These are phyloP conservation scores for Orius insidiosus DNA, from an alignment of 1,140 invertebrate species.

Conservation along the genomic window DNA sequence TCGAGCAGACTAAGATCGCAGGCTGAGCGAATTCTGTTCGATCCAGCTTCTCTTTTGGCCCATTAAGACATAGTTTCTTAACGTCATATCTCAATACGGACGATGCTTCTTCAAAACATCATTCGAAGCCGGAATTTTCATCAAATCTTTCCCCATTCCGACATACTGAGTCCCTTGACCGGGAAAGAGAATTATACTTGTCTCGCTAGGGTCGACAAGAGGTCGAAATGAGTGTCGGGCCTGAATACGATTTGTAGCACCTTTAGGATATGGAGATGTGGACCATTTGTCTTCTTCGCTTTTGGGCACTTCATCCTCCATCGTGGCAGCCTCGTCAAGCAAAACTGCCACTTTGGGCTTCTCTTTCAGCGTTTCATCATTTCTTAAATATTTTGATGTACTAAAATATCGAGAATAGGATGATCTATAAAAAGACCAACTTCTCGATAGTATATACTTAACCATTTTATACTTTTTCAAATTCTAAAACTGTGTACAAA, in stretches of 20 bases:
- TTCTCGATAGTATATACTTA: too few relatives aligned
- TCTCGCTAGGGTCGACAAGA: constrained; percentile 42
- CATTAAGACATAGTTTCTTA: constrained; percentile 62
- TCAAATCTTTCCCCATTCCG: constrained; percentile 65
- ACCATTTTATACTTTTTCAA: too few relatives aligned
- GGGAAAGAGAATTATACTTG: constrained; percentile 71
- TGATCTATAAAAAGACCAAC: too few relatives aligned
- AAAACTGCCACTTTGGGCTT: constrained; percentile 25
- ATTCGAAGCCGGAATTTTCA: constrained; percentile 55
- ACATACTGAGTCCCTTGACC: constrained; percentile 82
- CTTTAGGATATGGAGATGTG: constrained; percentile 40
- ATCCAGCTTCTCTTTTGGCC: constrained; percentile 64
- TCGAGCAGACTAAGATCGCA: constrained; percentile 70
- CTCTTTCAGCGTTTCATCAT: not conserved
- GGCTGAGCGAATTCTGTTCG: constrained; percentile 72
- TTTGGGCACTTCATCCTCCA: constrained; percentile 27
- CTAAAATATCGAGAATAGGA: too few relatives aligned
- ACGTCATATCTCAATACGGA: constrained; percentile 76
- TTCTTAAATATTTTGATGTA: too few relatives aligned
- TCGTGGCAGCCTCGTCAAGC: constrained; percentile 37
- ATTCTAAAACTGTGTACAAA: too few relatives aligned
- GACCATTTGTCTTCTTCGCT: constrained; percentile 35
- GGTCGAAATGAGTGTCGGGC: constrained; percentile 21
- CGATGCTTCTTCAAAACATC: constrained; percentile 76
- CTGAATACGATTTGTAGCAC: constrained; percentile 16